Conservation (phyloP, 2,888 invertebrate genomes). For the Alloscopus bannaensis region DNA sequence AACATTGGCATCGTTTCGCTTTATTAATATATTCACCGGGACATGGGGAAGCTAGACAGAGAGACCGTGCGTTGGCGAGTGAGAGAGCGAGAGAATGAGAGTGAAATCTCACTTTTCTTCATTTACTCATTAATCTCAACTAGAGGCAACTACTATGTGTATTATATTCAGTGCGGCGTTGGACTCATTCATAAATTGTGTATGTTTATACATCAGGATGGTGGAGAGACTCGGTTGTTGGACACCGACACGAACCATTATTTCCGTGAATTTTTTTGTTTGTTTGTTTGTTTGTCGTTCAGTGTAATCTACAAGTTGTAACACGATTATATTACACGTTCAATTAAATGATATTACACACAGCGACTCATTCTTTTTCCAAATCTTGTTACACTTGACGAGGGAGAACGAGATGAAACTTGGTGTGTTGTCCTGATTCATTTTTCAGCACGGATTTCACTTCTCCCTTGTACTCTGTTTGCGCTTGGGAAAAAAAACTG, state of each 20-base stretch:
- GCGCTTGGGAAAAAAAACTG: neutral
- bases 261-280: slow-evolving; percentile 18
- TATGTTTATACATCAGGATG: too few relatives aligned
- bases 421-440: slow-evolving; percentile 3
- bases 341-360: slow-evolving; percentile 54
- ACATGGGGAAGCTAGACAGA: too few relatives aligned
- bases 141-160: too few relatives aligned
- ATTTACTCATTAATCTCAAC: slow-evolving; percentile 57
- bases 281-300: slow-evolving; percentile 13
- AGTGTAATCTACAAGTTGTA: neutral
- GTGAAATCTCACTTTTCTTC: slow-evolving; percentile 47
- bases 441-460: neutral
- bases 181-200: too few relatives aligned
- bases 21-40: slow-evolving; percentile 31
- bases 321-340: slow-evolving; percentile 50
- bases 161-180: too few relatives aligned
- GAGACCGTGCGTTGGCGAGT: too few relatives aligned
- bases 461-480: neutral
- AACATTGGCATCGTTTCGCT: slow-evolving; percentile 29
- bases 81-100: too few relatives aligned
- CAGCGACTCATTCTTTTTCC: neutral
- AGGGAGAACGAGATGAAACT: neutral
- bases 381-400: neutral
- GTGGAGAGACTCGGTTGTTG: slow-evolving; percentile 27
- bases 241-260: too few relatives aligned